phyloP scores from a whole-genome alignment of 2,797 vertebrate species.

The Cossypha polioptera region DNA sequence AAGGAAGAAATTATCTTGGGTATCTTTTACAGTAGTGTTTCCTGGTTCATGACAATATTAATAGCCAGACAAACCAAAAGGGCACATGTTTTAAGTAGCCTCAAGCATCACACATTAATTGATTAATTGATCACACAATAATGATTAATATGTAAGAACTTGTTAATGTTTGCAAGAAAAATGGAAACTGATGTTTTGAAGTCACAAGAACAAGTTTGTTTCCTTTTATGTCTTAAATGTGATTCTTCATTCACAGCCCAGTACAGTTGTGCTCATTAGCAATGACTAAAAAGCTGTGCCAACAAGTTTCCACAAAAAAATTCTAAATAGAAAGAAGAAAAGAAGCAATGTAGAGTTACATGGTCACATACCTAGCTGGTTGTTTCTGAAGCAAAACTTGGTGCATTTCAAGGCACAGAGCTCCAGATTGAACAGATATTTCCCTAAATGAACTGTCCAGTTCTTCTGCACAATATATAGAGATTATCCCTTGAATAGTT shows the following conservation, averaged over 20 bases:
- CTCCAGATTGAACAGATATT: not conserved
- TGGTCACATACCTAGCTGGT: not conserved
- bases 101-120: not conserved
- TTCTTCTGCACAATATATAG: not conserved
- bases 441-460: not conserved
- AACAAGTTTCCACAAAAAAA: not conserved
- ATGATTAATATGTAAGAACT: rapidly evolving
- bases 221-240: not conserved
- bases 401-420: not conserved
- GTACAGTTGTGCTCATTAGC: not conserved
- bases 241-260: not conserved
- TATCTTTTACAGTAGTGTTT: not conserved
- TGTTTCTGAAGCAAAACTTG: not conserved
- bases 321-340: not conserved
- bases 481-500: not conserved
- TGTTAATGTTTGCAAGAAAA: not conserved
- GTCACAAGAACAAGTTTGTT: not conserved
- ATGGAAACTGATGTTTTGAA: not conserved
- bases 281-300: not conserved
- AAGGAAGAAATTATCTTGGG: not conserved
- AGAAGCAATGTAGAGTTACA: not conserved
- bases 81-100: not conserved
- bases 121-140: not conserved
- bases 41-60: not conserved
- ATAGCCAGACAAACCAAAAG: not conserved